Evolutionary conservation across 2,113 vertebrate genomes (phyloP).

Genomic region (Porphyrio hochstetteri): DNA sequence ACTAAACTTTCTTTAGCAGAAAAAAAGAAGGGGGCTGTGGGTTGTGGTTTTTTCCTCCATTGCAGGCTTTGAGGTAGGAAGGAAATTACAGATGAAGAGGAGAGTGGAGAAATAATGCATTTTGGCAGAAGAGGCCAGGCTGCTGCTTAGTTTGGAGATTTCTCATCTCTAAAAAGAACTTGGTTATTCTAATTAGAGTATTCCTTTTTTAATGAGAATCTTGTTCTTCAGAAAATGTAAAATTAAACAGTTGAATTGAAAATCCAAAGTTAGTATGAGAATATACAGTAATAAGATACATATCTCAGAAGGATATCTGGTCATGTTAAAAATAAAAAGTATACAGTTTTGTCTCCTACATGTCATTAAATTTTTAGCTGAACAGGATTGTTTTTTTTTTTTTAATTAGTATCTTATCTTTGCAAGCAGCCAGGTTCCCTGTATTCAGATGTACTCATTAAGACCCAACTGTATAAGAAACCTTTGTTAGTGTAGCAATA

Average conservation of each 20-base stretch:
- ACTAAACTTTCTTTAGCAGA: not conserved
- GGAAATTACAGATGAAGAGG: not conserved
- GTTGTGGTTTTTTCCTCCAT: not conserved
- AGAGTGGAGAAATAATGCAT: not conserved
- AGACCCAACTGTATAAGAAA: not conserved
- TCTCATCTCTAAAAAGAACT: not conserved
- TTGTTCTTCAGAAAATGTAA: not conserved
- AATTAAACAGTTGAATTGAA: not conserved
- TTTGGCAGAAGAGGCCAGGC: not conserved
- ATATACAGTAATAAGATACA: not conserved
- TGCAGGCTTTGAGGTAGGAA: not conserved
- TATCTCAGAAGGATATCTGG: not conserved
- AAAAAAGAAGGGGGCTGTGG: not conserved
- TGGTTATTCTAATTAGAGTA: not conserved
- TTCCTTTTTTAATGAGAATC: not conserved
- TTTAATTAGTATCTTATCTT: not conserved
- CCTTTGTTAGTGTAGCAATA: not conserved
- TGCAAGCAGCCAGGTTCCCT: not conserved
- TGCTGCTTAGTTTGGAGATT: not conserved
- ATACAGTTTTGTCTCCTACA: not conserved
- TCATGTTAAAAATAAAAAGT: not conserved
- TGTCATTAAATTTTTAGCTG: not conserved
- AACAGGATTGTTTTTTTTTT: not conserved
- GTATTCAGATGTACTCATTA: not conserved
- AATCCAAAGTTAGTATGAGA: not conserved